phyloP scores from a whole-genome alignment of 2,113 vertebrate species.

The Corythoichthys haematopterus region DNA sequence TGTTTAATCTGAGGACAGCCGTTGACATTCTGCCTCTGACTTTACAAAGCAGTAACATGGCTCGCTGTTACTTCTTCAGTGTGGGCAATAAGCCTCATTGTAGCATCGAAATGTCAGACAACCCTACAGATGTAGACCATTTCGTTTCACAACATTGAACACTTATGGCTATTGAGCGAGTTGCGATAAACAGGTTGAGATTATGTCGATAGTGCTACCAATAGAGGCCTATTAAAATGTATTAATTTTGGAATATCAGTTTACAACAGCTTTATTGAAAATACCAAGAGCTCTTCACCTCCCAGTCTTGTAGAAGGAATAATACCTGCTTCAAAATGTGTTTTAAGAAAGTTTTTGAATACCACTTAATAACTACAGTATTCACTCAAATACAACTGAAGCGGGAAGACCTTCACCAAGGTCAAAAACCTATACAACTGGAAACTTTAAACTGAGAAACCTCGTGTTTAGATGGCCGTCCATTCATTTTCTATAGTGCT shows the following conservation, averaged over 20 bases:
- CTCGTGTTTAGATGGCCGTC: background rate
- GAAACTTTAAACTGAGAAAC: background rate
- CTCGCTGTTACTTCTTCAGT: conserved; percentile 35
- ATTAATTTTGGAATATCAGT: conserved; percentile 3
- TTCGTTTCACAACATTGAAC: conserved; percentile 42
- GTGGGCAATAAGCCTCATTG: conserved; percentile 39
- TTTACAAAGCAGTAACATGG: conserved; percentile 34
- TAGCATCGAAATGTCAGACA: conserved; percentile 47
- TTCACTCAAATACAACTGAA: background rate
- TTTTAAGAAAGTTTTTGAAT: background rate
- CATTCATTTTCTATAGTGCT: background rate
- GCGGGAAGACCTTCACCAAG: background rate
- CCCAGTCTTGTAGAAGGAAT: background rate
- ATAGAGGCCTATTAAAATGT: conserved; percentile 17
- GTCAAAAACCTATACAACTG: background rate
- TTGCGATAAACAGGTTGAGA: conserved; percentile 24
- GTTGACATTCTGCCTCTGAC: conserved; percentile 41
- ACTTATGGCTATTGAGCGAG: conserved; percentile 23
- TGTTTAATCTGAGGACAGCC: conserved; percentile 23
- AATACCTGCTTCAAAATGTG: background rate
- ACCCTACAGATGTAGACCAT: conserved; percentile 31
- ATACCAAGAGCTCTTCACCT: conserved; percentile 9
- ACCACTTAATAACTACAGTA: background rate
- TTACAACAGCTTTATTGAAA: background rate
- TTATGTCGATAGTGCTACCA: conserved; percentile 27